These are phyloP conservation scores for Suncus etruscus DNA, from an alignment of 2,113 vertebrate species.

Conservation along the genomic window DNA sequence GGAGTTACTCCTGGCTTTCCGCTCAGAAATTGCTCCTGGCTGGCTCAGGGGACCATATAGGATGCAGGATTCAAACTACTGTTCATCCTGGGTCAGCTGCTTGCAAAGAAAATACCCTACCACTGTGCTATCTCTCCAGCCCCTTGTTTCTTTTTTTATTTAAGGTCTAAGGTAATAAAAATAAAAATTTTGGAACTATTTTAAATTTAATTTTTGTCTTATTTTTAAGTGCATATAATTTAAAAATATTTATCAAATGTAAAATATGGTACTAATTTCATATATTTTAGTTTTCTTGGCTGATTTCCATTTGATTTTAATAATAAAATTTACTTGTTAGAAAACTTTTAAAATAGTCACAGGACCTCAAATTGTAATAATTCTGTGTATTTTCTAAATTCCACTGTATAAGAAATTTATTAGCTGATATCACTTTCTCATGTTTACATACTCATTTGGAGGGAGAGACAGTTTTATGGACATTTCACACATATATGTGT, in stretches of 20 bases:
- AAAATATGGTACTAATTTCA: neutral
- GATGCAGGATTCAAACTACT: too few species aligned
- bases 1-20: too few species aligned
- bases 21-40: too few species aligned
- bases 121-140: too few species aligned
- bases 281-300: neutral
- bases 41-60: too few species aligned
- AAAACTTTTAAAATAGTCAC: neutral
- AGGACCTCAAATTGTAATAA: neutral
- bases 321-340: conserved; percentile 22
- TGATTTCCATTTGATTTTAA: conserved; percentile 19
- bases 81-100: too few species aligned
- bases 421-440: neutral
- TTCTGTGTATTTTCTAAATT: neutral
- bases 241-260: conserved; percentile 35
- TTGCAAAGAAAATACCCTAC: too few species aligned
- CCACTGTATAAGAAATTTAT: neutral
- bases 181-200: neutral
- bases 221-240: neutral
- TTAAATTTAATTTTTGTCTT: neutral
- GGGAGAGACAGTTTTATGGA: neutral
- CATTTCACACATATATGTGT: neutral
- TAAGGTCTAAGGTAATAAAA: neutral
- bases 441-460: neutral
- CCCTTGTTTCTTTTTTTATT: neutral